Evolutionary conservation across 2,113 vertebrate genomes (phyloP).

Genomic region (Acrocephalus kingi): DNA sequence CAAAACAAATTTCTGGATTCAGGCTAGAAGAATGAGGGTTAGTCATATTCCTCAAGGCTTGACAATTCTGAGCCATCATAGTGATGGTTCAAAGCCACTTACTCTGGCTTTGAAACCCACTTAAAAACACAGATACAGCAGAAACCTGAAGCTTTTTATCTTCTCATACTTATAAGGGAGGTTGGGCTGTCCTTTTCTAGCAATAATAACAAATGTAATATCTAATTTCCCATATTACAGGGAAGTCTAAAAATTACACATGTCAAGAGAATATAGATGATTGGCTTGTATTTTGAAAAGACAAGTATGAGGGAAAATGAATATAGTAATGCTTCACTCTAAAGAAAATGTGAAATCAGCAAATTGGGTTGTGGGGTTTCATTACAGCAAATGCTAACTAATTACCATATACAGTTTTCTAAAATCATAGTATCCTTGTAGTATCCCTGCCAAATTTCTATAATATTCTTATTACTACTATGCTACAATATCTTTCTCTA

Average conservation of each 20-base stretch:
- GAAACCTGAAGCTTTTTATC: neutral
- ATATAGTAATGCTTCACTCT: neutral
- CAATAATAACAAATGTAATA: neutral
- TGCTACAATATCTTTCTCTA: neutral
- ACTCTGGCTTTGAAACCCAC: neutral
- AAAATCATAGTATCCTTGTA: neutral
- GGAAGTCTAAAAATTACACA: neutral
- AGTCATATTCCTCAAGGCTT: neutral
- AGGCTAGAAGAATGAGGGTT: neutral
- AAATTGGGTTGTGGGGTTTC: neutral
- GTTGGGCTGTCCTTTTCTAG: neutral
- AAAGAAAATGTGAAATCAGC: neutral
- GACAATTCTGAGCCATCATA: neutral
- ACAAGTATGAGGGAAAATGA: neutral
- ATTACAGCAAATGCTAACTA: neutral
- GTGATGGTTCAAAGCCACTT: neutral
- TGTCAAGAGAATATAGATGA: neutral
- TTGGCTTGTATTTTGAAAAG: neutral
- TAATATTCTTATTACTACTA: neutral
- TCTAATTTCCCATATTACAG: neutral
- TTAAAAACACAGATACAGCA: neutral
- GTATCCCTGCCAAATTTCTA: neutral
- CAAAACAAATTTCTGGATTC: neutral
- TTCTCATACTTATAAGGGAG: neutral
- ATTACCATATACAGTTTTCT: neutral